Evolutionary conservation across 2,113 vertebrate genomes (phyloP).

Genomic region (Noctilio leporinus): DNA sequence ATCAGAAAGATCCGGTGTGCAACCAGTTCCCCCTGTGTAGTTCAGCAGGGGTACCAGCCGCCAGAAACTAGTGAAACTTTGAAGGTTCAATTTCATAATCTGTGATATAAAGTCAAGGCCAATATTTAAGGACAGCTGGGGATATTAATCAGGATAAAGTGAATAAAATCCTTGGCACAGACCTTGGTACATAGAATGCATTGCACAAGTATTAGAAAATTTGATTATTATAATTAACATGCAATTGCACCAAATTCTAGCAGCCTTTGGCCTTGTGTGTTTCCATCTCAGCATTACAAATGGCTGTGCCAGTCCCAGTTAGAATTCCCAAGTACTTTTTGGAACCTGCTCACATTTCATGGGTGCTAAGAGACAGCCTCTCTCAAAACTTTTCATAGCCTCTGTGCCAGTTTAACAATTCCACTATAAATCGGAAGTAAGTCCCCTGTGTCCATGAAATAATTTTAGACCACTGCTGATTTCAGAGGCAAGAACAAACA

Average conservation of each 20-base stretch:
- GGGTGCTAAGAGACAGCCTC: background rate
- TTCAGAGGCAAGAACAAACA: slow-evolving; percentile 7
- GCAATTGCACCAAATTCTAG: background rate
- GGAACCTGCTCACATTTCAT: background rate
- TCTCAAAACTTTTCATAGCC: background rate
- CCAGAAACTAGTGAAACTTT: background rate
- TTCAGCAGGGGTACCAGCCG: background rate
- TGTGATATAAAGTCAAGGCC: background rate
- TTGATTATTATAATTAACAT: background rate
- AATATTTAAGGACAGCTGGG: background rate
- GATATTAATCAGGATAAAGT: background rate
- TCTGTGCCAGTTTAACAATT: background rate
- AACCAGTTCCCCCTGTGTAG: background rate
- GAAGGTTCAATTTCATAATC: background rate
- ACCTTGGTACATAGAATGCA: background rate
- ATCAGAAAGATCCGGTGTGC: rapidly evolving
- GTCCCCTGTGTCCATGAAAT: background rate
- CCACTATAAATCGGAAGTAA: background rate
- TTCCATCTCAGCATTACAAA: background rate
- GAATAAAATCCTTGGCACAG: background rate
- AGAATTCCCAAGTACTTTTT: background rate
- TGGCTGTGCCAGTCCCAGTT: background rate
- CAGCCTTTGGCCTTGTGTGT: background rate
- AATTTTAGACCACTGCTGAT: background rate
- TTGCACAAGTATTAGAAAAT: background rate